Evolutionary conservation across 1,140 invertebrate genomes (phyloP).

Genomic region (Gonioctena quinquepunctata): DNA sequence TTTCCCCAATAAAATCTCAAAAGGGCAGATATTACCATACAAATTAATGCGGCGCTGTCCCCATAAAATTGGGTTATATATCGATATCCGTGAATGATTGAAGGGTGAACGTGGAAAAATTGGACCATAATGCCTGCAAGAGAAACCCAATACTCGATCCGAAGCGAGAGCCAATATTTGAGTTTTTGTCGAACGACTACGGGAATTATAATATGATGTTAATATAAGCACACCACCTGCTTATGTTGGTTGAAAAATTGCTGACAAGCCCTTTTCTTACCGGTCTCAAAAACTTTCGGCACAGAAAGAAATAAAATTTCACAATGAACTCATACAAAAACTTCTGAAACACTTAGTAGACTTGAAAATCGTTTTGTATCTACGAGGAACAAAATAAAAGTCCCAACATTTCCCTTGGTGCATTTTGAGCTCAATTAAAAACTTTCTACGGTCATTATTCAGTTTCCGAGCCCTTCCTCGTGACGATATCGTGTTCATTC

Average conservation of each 20-base stretch:
- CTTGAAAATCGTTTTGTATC: neutral
- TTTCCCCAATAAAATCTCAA: neutral
- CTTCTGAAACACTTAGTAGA: neutral
- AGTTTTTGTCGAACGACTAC: no score
- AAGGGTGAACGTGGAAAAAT: neutral
- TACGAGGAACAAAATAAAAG: neutral
- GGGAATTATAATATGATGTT: neutral
- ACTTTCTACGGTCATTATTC: neutral
- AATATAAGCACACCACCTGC: neutral
- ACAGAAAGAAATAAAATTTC: neutral
- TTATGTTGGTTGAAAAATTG: neutral
- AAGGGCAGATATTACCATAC: neutral
- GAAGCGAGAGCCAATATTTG: no score
- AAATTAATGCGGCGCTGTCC: neutral
- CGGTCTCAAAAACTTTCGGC: neutral
- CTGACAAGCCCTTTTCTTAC: neutral
- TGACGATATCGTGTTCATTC: neutral
- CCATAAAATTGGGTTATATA: neutral
- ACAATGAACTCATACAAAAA: neutral
- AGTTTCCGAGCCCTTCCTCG: neutral
- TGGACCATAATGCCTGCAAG: neutral
- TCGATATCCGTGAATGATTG: neutral
- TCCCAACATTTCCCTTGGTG: neutral
- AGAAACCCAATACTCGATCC: neutral
- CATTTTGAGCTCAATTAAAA: neutral